Evolutionary conservation across 1,140 invertebrate genomes (phyloP).

Genomic region (Orius insidiosus): DNA sequence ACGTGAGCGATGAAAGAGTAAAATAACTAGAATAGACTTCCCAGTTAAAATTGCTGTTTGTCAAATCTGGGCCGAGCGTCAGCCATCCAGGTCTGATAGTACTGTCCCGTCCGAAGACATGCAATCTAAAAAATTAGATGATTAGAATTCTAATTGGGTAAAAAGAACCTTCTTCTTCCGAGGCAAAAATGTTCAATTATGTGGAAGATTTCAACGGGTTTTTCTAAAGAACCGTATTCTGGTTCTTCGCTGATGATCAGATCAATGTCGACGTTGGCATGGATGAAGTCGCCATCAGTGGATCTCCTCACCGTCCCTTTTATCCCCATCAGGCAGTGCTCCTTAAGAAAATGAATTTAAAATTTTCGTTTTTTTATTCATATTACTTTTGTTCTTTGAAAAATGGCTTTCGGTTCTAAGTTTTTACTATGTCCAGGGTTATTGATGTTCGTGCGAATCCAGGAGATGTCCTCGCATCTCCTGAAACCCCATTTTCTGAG

Average conservation of each 20-base stretch:
- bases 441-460: constrained; percentile 94
- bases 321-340: constrained; percentile 98
- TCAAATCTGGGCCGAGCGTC: constrained; percentile 85
- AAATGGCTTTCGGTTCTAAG: constrained; percentile 76
- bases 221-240: constrained; percentile 85
- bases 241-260: constrained; percentile 94
- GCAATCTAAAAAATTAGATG: constrained; percentile 41
- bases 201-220: constrained; percentile 96
- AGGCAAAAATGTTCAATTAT: constrained; percentile 98
- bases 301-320: constrained; percentile 92
- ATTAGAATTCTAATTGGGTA: not conserved
- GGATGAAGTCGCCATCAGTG: constrained; percentile 95
- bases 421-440: constrained; percentile 86
- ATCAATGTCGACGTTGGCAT: constrained; percentile 97
- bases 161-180: constrained; percentile 54
- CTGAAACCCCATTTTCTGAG: constrained; percentile 93
- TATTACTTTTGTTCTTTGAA: constrained; percentile 74
- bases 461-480: constrained; percentile 95
- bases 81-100: constrained; percentile 93
- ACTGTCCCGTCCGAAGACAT: constrained; percentile 85
- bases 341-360: constrained; percentile 31
- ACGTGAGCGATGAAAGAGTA: constrained; percentile 51
- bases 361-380: no score
- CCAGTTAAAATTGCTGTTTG: constrained; percentile 89
- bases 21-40: constrained; percentile 79